Evolutionary conservation across 2,797 vertebrate genomes (phyloP).

Genomic region (Crocidura indochinensis): DNA sequence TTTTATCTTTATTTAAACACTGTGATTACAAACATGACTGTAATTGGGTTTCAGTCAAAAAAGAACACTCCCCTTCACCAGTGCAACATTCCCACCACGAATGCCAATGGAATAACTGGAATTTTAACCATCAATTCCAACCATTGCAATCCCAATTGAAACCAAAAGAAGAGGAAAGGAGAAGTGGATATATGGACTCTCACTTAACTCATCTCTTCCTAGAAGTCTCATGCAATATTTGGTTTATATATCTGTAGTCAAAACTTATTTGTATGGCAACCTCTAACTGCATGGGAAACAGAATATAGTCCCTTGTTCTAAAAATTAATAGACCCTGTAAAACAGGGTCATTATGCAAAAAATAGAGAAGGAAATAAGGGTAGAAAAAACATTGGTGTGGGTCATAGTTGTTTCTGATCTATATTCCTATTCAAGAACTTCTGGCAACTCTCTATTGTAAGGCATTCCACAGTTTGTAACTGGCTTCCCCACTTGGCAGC

Average conservation of each 20-base stretch:
- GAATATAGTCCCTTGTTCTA: not conserved
- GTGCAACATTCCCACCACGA: too few relatives aligned
- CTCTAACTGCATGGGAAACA: not conserved
- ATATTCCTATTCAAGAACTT: not conserved
- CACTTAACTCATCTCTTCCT: not conserved
- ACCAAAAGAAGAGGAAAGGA: conserved; percentile 15
- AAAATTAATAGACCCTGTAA: not conserved
- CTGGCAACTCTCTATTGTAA: too few relatives aligned
- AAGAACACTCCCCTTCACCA: too few relatives aligned
- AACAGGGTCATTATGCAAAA: not conserved
- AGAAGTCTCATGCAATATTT: not conserved
- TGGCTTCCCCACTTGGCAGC: not conserved
- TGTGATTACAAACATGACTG: too few relatives aligned
- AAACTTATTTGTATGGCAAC: not conserved
- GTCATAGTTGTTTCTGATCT: not conserved
- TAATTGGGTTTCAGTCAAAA: too few relatives aligned
- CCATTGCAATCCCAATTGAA: not conserved
- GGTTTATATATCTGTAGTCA: not conserved
- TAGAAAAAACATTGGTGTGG: not conserved
- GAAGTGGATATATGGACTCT: not conserved
- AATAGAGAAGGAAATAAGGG: not conserved
- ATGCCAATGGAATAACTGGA: conserved; percentile 10
- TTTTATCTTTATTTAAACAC: too few relatives aligned
- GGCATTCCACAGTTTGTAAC: too few relatives aligned
- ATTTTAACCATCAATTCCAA: not conserved